phyloP scores from a whole-genome alignment of 2,113 vertebrate genomes.

The Alectura lathami region DNA sequence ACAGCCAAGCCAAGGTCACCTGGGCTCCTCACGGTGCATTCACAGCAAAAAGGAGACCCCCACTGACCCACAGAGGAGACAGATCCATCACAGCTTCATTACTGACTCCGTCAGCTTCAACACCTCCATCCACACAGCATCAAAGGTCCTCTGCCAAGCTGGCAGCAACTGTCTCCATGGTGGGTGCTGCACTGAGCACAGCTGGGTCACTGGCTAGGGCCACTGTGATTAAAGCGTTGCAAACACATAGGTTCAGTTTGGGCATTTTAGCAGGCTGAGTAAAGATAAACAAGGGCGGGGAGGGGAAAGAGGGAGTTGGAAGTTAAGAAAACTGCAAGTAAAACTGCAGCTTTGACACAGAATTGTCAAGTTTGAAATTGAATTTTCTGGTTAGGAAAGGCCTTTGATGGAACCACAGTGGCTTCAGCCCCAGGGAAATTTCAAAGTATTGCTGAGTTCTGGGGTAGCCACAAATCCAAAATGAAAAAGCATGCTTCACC shows the following conservation, averaged over 20 bases:
- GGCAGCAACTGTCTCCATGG: background rate
- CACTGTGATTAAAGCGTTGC: background rate
- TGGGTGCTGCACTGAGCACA: background rate
- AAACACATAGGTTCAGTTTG: background rate
- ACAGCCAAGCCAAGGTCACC: background rate
- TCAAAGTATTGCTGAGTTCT: background rate
- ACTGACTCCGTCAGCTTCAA: background rate
- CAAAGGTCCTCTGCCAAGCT: background rate
- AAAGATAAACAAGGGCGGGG: background rate
- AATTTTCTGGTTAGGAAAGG: conserved; percentile 29
- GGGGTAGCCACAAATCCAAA: background rate
- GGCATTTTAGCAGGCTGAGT: background rate
- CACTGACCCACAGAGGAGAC: background rate
- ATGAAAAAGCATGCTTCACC: background rate
- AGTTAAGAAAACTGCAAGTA: conserved; percentile 8
- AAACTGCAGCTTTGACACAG: background rate
- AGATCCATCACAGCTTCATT: background rate
- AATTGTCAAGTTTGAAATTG: background rate
- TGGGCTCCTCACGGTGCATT: background rate
- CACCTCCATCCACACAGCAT: background rate
- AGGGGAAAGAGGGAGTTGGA: background rate
- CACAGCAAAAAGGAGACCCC: background rate
- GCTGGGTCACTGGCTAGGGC: background rate
- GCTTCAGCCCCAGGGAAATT: conserved; percentile 20
- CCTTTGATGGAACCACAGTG: background rate